Evolutionary conservation across 2,888 invertebrate genomes (phyloP).

Genomic region (Dascillus cervinus): DNA sequence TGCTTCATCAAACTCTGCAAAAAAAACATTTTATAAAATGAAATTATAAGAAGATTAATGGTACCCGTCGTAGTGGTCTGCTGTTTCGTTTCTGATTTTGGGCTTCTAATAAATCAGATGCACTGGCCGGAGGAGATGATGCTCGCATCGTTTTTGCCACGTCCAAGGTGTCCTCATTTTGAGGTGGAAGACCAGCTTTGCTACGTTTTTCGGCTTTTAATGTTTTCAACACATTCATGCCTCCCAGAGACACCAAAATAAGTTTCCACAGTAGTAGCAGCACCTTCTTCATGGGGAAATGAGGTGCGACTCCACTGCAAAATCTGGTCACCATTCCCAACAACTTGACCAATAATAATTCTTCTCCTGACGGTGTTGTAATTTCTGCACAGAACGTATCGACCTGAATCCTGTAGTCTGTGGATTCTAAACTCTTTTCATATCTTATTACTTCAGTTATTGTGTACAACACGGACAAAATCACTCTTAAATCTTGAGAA

Average conservation of each 20-base stretch:
- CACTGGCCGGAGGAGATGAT: slow-evolving; percentile 90
- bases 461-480: slow-evolving; percentile 88
- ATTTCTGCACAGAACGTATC: slow-evolving; percentile 54
- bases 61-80: slow-evolving; percentile 59
- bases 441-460: slow-evolving; percentile 90
- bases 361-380: slow-evolving; percentile 61
- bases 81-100: slow-evolving; percentile 72
- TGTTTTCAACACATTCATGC: slow-evolving; percentile 73
- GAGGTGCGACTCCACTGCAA: slow-evolving; percentile 91
- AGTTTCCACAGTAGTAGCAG: slow-evolving; percentile 93
- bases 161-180: slow-evolving; percentile 89
- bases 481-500: slow-evolving; percentile 84
- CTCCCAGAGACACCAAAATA: slow-evolving; percentile 85
- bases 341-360: slow-evolving; percentile 78
- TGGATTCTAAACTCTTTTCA: slow-evolving; percentile 46
- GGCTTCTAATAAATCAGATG: slow-evolving; percentile 79
- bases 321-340: slow-evolving; percentile 95
- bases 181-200: slow-evolving; percentile 62
- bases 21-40: slow-evolving; percentile 23
- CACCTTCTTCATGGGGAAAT: slow-evolving; percentile 98
- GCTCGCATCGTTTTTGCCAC: slow-evolving; percentile 91
- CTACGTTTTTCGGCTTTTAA: slow-evolving; percentile 65
- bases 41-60: neutral
- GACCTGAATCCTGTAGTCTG: slow-evolving; percentile 43
- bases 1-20: slow-evolving; percentile 78